Percentiles rank a stretch among this genome's conserved stretches.
These are phyloP conservation scores for Bubalus kerabau DNA, from an alignment of 2,113 vertebrate species.

Conservation along the genomic window DNA sequence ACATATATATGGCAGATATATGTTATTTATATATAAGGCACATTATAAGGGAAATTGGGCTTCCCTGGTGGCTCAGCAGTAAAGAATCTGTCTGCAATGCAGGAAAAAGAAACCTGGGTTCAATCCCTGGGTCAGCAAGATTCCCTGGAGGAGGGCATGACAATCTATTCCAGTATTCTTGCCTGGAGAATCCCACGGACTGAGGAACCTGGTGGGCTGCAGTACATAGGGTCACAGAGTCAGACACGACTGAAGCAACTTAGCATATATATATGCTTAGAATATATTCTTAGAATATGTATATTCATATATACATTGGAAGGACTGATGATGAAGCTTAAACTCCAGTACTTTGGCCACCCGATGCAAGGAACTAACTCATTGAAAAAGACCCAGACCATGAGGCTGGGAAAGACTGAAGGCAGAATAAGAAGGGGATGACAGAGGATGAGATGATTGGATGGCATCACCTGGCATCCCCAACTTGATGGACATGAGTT, in stretches of 20 bases:
- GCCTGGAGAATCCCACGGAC: neutral
- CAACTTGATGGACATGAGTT: neutral
- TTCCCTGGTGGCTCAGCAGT: neutral
- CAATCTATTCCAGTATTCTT: neutral
- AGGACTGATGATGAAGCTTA: neutral
- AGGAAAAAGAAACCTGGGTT: neutral
- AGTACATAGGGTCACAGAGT: neutral
- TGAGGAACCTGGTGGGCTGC: neutral
- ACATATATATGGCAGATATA: neutral
- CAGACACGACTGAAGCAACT: neutral
- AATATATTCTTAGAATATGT: neutral
- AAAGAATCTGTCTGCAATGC: neutral
- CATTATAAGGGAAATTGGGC: neutral
- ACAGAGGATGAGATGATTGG: neutral
- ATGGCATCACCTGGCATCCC: neutral
- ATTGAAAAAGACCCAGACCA: neutral
- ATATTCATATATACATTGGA: neutral
- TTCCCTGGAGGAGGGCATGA: neutral
- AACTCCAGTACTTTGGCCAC: neutral
- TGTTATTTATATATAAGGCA: neutral
- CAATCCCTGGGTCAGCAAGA: neutral
- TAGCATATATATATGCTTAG: neutral
- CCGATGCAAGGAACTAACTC: neutral
- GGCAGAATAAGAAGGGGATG: neutral
- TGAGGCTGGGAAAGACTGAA: neutral